phyloP scores from a whole-genome alignment of 2,888 invertebrate species.

The Scaptomyza polygonia region DNA sequence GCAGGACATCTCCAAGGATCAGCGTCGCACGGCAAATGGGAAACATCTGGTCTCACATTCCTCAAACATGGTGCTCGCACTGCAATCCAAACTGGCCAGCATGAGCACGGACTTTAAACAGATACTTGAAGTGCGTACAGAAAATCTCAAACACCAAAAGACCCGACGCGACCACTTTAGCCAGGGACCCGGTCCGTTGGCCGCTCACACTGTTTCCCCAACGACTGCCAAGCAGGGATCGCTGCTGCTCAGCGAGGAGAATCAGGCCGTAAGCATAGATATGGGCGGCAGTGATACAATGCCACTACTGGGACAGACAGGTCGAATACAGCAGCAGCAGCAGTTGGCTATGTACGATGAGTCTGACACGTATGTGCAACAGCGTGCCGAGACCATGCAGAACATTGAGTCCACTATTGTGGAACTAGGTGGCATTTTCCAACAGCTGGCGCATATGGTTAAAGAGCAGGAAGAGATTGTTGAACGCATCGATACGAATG shows the following conservation, averaged over 20 bases:
- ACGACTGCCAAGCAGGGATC: slow-evolving; percentile 85
- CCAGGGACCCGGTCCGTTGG: slow-evolving; percentile 86
- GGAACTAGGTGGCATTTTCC: slow-evolving; percentile 99
- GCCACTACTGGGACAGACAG: slow-evolving; percentile 84
- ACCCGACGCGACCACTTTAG: slow-evolving; percentile 92
- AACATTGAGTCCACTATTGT: slow-evolving; percentile 99
- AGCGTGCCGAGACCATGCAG: slow-evolving; percentile 98
- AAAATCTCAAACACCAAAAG: slow-evolving; percentile 98
- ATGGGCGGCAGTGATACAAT: slow-evolving; percentile 87
- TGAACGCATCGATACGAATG: slow-evolving; percentile 98
- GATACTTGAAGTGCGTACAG: slow-evolving; percentile 98
- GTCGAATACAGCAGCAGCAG: slow-evolving; percentile 85
- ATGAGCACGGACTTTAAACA: slow-evolving; percentile 99
- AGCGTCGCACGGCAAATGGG: slow-evolving; percentile 87
- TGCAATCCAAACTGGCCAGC: slow-evolving; percentile 96
- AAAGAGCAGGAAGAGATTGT: slow-evolving; percentile 94
- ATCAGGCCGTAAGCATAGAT: slow-evolving; percentile 93
- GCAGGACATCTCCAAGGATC: slow-evolving; percentile 91
- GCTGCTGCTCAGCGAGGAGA: slow-evolving; percentile 85
- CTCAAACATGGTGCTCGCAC: slow-evolving; percentile 95
- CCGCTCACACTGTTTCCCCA: slow-evolving; percentile 86
- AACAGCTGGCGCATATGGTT: slow-evolving; percentile 98
- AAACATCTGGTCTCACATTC: slow-evolving; percentile 95
- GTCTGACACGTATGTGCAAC: slow-evolving; percentile 95
- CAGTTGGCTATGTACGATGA: slow-evolving; percentile 92